A percentile compares a stretch with the other conserved stretches of the same genome.
These are phyloP conservation scores for Phalacrocorax pelagicus DNA, from an alignment of 2,113 vertebrate genomes.

Conservation along the genomic window DNA sequence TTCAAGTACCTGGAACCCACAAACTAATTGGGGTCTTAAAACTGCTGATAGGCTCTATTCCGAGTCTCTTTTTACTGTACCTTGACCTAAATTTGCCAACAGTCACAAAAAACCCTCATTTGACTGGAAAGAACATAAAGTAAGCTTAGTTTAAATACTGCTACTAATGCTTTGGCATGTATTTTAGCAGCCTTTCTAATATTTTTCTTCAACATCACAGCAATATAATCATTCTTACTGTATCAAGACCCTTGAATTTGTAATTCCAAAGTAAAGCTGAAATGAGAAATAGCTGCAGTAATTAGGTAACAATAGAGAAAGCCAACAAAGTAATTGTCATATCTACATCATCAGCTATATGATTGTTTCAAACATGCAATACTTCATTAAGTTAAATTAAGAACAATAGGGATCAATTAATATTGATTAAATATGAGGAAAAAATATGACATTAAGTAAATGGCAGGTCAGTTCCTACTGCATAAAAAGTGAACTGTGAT, in stretches of 20 bases:
- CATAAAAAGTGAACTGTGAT: background rate
- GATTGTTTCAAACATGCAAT: constrained; percentile 39
- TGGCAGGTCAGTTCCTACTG: constrained; percentile 8
- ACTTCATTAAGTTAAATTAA: constrained; percentile 47
- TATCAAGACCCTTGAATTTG: constrained; percentile 35
- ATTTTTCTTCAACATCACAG: background rate
- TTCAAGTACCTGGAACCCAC: background rate
- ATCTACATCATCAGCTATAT: constrained; percentile 22
- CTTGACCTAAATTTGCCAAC: background rate
- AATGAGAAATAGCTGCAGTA: background rate
- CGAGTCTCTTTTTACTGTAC: background rate
- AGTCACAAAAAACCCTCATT: background rate
- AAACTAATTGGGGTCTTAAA: background rate
- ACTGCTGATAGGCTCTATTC: background rate
- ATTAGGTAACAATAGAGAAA: constrained; percentile 37
- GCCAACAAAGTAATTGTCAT: background rate
- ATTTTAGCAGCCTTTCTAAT: background rate
- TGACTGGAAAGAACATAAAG: background rate
- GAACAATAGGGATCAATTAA: constrained; percentile 48
- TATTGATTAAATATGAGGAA: constrained; percentile 39
- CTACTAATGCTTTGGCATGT: background rate
- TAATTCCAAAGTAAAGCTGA: constrained; percentile 11
- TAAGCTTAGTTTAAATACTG: background rate
- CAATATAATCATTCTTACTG: constrained; percentile 7
- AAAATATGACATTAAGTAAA: constrained; percentile 27